A percentile compares a stretch with the other conserved stretches of the same genome.
These are phyloP conservation scores for Smutsia gigantea DNA, from an alignment of 2,797 vertebrate species.

Conservation along the genomic window DNA sequence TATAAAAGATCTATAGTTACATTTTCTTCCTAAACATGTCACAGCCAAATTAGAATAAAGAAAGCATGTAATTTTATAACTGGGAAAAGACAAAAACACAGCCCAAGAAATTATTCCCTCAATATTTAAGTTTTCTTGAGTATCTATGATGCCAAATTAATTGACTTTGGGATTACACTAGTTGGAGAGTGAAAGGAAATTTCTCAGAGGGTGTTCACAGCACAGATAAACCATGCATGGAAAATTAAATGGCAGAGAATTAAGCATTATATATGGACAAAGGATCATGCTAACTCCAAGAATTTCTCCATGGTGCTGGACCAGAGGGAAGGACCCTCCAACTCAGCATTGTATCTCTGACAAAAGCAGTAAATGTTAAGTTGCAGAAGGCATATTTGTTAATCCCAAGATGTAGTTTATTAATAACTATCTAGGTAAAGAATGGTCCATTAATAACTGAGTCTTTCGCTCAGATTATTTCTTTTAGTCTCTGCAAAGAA, in stretches of 20 bases:
- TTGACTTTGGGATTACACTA: background rate
- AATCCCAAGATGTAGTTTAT: background rate
- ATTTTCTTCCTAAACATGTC: background rate
- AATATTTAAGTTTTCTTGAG: background rate
- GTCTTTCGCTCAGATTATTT: background rate
- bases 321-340: background rate
- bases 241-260: background rate
- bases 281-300: background rate
- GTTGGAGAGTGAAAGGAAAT: background rate
- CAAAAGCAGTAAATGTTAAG: background rate
- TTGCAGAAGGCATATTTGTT: background rate
- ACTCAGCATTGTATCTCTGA: background rate
- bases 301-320: background rate
- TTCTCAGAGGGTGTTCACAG: background rate
- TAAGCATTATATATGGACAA: background rate
- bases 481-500: background rate
- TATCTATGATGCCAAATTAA: background rate
- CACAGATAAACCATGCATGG: background rate
- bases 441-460: background rate
- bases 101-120: background rate
- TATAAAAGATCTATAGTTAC: background rate
- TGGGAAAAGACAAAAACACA: background rate
- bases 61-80: background rate
- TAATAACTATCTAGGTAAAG: background rate
- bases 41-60: background rate